Percentiles rank a stretch among this genome's conserved stretches.
Conservation (phyloP, 2,797 vertebrate genomes). For the Thripadectes ignobilis region DNA sequence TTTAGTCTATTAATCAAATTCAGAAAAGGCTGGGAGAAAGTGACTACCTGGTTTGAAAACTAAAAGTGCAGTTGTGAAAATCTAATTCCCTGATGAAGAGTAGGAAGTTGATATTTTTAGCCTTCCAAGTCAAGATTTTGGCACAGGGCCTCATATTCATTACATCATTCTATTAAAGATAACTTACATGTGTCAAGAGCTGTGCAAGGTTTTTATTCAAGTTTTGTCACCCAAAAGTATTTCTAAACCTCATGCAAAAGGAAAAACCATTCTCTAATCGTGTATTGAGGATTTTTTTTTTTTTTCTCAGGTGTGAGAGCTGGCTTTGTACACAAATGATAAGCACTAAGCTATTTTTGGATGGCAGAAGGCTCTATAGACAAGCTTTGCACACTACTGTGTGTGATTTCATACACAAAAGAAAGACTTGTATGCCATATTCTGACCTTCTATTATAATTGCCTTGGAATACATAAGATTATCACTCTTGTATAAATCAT, state of each 20-base stretch:
- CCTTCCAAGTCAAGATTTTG: neutral
- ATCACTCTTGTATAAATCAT: neutral
- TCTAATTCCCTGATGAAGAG: neutral
- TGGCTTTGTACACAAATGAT: neutral
- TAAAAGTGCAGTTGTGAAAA: neutral
- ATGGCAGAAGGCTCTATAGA: neutral
- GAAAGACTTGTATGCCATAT: neutral
- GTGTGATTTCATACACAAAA: neutral
- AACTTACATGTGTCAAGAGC: neutral
- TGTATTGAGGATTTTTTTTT: neutral
- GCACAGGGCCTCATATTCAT: neutral
- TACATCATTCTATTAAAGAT: neutral
- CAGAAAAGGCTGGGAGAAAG: neutral
- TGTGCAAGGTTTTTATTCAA: neutral
- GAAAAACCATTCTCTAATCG: neutral
- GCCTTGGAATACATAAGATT: neutral
- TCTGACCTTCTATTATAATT: neutral
- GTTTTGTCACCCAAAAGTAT: neutral
- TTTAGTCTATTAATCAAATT: neutral
- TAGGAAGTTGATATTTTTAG: neutral
- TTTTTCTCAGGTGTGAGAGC: neutral
- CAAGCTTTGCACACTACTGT: neutral
- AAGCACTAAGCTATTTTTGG: neutral
- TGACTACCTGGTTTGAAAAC: neutral
- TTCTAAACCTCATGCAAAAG: neutral